Evolutionary conservation across 2,113 vertebrate genomes (phyloP), one percentile per base, ranked within the genome.

Genomic region (Anseranas semipalmata): DNA sequence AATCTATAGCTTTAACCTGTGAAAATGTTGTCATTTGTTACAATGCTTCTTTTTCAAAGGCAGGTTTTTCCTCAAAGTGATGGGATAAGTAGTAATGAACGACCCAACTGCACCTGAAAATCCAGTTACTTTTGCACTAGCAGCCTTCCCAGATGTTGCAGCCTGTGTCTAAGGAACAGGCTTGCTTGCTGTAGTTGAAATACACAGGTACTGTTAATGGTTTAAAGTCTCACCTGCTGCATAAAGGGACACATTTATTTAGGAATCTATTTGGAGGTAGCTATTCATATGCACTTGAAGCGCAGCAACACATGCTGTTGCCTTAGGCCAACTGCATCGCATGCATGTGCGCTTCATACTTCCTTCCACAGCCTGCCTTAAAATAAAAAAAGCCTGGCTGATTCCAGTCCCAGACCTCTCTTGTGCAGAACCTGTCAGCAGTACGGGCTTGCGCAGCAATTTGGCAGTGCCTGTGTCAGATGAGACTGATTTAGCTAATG

Each of bases 291-390:
- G 18, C 27, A 30, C 27, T 41, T 19, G 12, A 65, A 22, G 25
- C 20, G 39, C 39, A 41, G 39, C 62, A 65, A 37, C 27, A 33
- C 0, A 0, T 15, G 28, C 25, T 78, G 30, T 35, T 67, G 79
- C 41, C 20, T 32, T 39, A 52, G 17, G 27, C 48, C 68, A 72
- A 39, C 19, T 53, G 28, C 35, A 39, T 15, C 19, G 15, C 48
- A 39, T 5, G 60, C 24, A 6, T 0, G 0, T 4, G 17, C 17
- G 43, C 17, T 24, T 86, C 33, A 15, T 5, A 2, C 4, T 41
- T 59, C 85, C 70, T 66, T 70, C 55, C 71, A 43, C 35, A 88
- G 89, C 22, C 63, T 72, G 22, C 46, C 48, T 63, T n/a, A 28
- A 78, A 85, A 11, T 45, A 22, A 24, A 80, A 82, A 60, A 79